phyloP scores from a whole-genome alignment of 2,888 invertebrate species.

The Mimas tiliae region DNA sequence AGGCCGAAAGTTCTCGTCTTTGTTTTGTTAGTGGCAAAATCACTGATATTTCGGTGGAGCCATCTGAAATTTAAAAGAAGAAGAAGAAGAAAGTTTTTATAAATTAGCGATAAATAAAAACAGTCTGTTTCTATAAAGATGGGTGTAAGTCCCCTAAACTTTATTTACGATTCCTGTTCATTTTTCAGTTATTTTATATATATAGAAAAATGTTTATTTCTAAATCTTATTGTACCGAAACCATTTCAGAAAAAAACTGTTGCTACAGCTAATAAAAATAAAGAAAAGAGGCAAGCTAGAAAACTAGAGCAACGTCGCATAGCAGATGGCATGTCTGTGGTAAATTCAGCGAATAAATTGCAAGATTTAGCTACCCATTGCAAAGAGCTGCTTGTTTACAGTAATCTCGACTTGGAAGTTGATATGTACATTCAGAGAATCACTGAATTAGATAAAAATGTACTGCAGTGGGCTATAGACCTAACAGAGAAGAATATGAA shows the following conservation, averaged over 20 bases:
- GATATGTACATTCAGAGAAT: constrained; percentile 86
- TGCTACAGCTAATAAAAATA: constrained; percentile 77
- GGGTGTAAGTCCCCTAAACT: constrained; percentile 49
- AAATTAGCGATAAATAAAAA: too few species aligned
- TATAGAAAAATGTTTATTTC: constrained; percentile 15
- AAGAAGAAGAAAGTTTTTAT: too few species aligned
- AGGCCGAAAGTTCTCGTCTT: too few species aligned
- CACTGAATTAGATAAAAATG: constrained; percentile 81
- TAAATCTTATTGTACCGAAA: not conserved
- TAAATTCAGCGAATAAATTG: constrained; percentile 86
- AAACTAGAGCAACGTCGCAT: constrained; percentile 86
- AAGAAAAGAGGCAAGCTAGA: constrained; percentile 86
- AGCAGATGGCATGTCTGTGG: constrained; percentile 84
- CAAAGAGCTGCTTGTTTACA: constrained; percentile 86
- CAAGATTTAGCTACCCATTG: constrained; percentile 86
- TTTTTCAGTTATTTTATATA: not conserved
- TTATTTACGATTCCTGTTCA: not conserved
- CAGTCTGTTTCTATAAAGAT: constrained; percentile 37
- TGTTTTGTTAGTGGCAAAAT: too few species aligned
- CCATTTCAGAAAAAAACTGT: constrained; percentile 78
- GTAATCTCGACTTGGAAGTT: constrained; percentile 84
- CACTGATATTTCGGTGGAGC: too few species aligned
- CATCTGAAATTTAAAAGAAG: too few species aligned
- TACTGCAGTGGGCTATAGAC: constrained; percentile 88
- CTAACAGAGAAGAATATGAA: constrained; percentile 93